These are phyloP conservation scores for Notarius lentiginosus DNA, from an alignment of 2,113 vertebrate species.

Conservation along the genomic window DNA sequence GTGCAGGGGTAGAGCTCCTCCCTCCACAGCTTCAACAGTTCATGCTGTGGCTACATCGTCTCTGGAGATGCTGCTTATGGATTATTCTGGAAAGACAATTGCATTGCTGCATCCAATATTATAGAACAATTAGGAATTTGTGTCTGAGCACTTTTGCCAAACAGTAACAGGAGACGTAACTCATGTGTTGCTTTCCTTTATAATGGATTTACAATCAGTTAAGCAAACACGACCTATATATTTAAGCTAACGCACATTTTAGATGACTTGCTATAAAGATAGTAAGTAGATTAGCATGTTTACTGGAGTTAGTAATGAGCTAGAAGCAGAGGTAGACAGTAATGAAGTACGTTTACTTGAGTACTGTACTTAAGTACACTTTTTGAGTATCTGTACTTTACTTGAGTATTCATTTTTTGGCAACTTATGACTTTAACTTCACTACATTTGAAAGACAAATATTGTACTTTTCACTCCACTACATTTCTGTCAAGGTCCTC, in stretches of 20 bases:
- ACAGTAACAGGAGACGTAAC: not conserved
- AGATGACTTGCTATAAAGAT: not conserved
- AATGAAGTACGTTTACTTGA: not conserved
- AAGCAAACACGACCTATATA: not conserved
- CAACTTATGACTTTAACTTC: too few species aligned
- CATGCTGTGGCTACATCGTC: not conserved
- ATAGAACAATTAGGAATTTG: not conserved
- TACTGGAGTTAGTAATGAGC: not conserved
- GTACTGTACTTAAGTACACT: too few species aligned
- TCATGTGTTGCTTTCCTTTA: not conserved
- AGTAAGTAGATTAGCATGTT: not conserved
- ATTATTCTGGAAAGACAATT: not conserved
- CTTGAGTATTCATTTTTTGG: too few species aligned
- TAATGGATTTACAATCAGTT: not conserved
- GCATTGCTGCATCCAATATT: not conserved
- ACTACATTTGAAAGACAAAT: too few species aligned
- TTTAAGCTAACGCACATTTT: not conserved
- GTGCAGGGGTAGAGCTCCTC: not conserved
- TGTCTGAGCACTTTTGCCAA: not conserved
- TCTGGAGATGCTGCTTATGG: not conserved
- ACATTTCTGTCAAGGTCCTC: too few species aligned
- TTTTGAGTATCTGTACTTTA: too few species aligned
- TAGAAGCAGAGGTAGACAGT: not conserved
- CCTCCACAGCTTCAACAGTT: not conserved
- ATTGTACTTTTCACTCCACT: too few species aligned